Evolutionary conservation across 1,140 invertebrate genomes (phyloP).

Genomic region (Aricia agestis): DNA sequence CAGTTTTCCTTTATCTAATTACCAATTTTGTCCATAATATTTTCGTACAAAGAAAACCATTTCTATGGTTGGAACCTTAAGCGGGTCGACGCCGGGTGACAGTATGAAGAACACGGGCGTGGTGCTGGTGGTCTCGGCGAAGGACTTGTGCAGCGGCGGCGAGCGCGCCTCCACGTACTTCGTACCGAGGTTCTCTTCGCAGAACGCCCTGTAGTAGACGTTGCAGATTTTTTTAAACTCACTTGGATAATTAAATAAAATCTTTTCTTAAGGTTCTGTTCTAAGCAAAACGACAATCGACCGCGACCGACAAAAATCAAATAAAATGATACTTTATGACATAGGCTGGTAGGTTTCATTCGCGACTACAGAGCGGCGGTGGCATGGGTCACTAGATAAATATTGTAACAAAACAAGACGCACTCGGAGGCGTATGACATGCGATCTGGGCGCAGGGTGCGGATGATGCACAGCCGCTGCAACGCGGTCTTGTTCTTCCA

Average conservation of each 20-base stretch:
- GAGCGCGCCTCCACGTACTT: slow-evolving; percentile 88
- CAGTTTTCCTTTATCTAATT: too few relatives aligned
- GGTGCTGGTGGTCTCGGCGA: slow-evolving; percentile 87
- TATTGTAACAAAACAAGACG: slow-evolving; percentile 15
- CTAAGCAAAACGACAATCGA: too few relatives aligned
- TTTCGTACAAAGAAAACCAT: neutral
- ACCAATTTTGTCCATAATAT: too few relatives aligned
- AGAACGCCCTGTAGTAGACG: slow-evolving; percentile 71
- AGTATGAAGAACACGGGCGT: slow-evolving; percentile 97
- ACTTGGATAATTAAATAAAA: too few relatives aligned
- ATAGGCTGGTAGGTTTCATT: too few relatives aligned
- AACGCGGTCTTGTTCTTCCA: slow-evolving; percentile 96
- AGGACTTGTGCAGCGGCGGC: slow-evolving; percentile 90
- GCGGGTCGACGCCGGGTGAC: slow-evolving; percentile 95
- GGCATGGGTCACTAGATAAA: too few relatives aligned
- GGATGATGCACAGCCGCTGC: slow-evolving; percentile 94
- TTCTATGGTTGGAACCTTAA: slow-evolving; percentile 77
- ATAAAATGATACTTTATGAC: too few relatives aligned
- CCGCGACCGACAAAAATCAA: too few relatives aligned
- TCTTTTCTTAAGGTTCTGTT: too few relatives aligned
- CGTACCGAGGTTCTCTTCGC: slow-evolving; percentile 89
- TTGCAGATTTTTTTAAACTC: too few relatives aligned
- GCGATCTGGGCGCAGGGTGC: slow-evolving; percentile 91
- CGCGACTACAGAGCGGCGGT: too few relatives aligned
- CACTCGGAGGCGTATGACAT: slow-evolving; percentile 85